phyloP scores from a whole-genome alignment of 2,113 vertebrate species.

The Ctenomys sociabilis region DNA sequence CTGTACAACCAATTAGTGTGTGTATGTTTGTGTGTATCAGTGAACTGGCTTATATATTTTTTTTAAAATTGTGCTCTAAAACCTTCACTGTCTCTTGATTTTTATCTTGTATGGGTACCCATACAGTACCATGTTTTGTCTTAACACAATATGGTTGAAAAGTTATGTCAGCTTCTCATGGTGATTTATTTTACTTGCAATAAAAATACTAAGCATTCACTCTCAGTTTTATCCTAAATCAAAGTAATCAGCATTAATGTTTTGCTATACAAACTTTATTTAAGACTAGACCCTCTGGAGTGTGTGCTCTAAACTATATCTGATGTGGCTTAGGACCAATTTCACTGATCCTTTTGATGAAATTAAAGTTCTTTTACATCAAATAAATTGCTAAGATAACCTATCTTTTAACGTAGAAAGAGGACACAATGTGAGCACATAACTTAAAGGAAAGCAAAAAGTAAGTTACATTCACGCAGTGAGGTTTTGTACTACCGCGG shows the following conservation, averaged over 20 bases:
- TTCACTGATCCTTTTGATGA: not conserved
- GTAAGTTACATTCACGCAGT: not conserved
- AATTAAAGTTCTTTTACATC: not conserved
- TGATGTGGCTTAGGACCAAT: not conserved
- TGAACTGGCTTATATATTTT: not conserved
- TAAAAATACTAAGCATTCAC: not conserved
- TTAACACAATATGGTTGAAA: not conserved
- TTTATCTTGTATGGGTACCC: not conserved
- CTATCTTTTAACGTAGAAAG: not conserved
- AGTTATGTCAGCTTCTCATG: not conserved
- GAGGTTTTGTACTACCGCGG: not conserved
- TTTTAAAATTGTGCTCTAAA: not conserved
- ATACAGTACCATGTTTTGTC: not conserved
- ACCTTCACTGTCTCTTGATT: not conserved
- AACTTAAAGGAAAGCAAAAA: not conserved
- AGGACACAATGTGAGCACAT: not conserved
- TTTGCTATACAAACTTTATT: not conserved
- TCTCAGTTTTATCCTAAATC: not conserved
- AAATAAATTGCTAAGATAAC: not conserved
- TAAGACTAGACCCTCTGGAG: not conserved
- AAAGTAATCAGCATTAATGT: not conserved
- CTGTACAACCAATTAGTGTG: not conserved
- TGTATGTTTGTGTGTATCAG: not conserved
- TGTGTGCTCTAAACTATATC: not conserved
- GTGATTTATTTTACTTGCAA: not conserved